A percentile compares a stretch with the other conserved stretches of the same genome.
Conservation (phyloP, 2,888 invertebrate species). For the Ormyrus labotus region DNA sequence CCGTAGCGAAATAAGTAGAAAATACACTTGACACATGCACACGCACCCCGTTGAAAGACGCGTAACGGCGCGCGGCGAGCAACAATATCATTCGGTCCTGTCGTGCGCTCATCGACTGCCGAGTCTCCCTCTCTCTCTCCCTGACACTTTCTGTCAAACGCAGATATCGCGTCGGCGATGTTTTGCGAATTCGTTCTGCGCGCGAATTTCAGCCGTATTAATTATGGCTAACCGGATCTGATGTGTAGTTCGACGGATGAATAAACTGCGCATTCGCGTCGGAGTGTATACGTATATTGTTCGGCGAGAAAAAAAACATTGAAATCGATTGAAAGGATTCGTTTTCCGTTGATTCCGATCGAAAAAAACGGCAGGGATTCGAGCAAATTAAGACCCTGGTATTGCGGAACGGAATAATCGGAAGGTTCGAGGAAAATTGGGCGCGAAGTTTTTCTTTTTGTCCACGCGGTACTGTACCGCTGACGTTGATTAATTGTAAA, state of each 20-base stretch:
- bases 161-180: conserved; percentile 10
- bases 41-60: neutral
- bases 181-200: conserved; percentile 2
- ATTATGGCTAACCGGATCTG: neutral
- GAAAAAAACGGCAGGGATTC: too few relatives aligned
- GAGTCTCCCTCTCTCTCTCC: neutral
- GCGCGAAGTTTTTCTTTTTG: neutral
- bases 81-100: conserved; percentile 30
- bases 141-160: conserved; percentile 35
- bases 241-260: neutral
- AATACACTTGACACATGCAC: neutral
- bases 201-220: conserved; percentile 21
- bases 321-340: too few relatives aligned
- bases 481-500: conserved; percentile 50
- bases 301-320: too few relatives aligned
- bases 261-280: conserved; percentile 14
- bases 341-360: too few relatives aligned
- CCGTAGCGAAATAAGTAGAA: conserved; percentile 1
- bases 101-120: conserved; percentile 22
- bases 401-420: too few relatives aligned
- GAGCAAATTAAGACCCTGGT: too few relatives aligned
- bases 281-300: too few relatives aligned
- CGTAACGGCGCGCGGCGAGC: neutral
- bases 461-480: neutral
- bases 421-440: conserved; percentile 9